Evolutionary conservation across 2,888 invertebrate species (phyloP).

Genomic region (Callyntrura guangdongensis): DNA sequence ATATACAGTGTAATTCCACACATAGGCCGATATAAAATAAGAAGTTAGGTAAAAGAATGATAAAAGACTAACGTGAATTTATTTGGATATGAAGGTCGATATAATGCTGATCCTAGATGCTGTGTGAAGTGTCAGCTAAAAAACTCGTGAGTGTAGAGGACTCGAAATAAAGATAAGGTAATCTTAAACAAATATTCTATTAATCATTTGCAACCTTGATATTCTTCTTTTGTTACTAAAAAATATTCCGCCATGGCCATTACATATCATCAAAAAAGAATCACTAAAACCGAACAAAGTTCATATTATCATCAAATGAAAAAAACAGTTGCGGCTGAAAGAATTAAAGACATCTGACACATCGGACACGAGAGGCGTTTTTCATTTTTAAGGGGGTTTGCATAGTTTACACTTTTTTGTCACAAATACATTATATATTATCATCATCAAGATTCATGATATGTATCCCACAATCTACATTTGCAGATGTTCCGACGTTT

Average conservation of each 20-base stretch:
- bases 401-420: no score
- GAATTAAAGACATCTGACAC: slow-evolving; percentile 30
- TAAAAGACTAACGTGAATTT: not conserved
- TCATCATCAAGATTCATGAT: no score
- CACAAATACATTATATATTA: no score
- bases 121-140: not conserved
- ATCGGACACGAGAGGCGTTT: slow-evolving; percentile 3
- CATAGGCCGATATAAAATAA: no score
- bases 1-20: not conserved
- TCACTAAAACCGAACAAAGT: not conserved
- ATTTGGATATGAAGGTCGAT: no score
- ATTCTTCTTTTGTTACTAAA: slow-evolving; percentile 36
- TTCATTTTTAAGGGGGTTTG: no score
- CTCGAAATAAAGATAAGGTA: not conserved
- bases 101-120: not conserved
- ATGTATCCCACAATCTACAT: no score
- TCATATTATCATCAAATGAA: slow-evolving; percentile 13
- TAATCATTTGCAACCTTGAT: slow-evolving; percentile 72
- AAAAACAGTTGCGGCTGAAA: no score
- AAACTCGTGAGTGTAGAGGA: slow-evolving; percentile 17
- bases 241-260: not conserved
- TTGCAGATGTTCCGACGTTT: no score
- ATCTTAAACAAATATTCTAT: slow-evolving; percentile 55
- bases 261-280: slow-evolving; percentile 3
- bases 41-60: not conserved